Evolutionary conservation across 2,888 invertebrate species (phyloP).

Genomic region (Drosophila mercatorum): DNA sequence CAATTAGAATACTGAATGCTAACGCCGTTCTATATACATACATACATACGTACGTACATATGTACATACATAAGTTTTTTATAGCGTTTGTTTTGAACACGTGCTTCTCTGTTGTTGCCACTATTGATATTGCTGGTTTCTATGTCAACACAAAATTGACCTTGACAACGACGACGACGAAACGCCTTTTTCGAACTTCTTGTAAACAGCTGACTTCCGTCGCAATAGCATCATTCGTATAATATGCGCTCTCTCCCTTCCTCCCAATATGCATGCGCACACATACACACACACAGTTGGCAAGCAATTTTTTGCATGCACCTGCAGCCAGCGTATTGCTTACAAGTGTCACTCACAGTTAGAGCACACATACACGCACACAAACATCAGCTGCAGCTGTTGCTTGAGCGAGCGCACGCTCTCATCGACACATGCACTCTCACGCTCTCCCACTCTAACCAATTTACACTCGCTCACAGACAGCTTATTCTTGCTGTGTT

Average conservation of each 20-base stretch:
- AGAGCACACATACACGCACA: slow-evolving; percentile 9
- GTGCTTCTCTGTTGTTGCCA: slow-evolving; percentile 51
- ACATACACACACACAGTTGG: slow-evolving; percentile 9
- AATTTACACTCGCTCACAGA: slow-evolving; percentile 1
- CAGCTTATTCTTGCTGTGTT: slow-evolving; percentile 19
- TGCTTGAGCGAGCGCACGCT: slow-evolving; percentile 37
- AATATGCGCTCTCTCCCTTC: slow-evolving; percentile 8
- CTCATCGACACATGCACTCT: slow-evolving; percentile 23
- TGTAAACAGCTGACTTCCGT: slow-evolving; percentile 53
- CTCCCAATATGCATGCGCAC: slow-evolving; percentile 9
- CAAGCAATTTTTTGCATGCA: slow-evolving; percentile 26
- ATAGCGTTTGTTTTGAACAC: slow-evolving; percentile 36
- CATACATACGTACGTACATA: too few relatives aligned
- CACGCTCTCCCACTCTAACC: background rate
- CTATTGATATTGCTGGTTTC: slow-evolving; percentile 59
- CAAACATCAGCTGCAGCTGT: slow-evolving; percentile 53
- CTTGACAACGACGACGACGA: slow-evolving; percentile 47
- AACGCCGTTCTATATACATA: slow-evolving; percentile 7
- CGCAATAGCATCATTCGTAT: slow-evolving; percentile 10
- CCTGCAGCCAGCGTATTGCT: slow-evolving; percentile 35
- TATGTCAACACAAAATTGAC: slow-evolving; percentile 75
- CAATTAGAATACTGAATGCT: slow-evolving; percentile 64
- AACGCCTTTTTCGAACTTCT: slow-evolving; percentile 46
- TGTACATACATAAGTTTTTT: slow-evolving; percentile 20
- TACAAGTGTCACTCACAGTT: slow-evolving; percentile 50